Evolutionary conservation across 2,888 invertebrate genomes (phyloP).

Genomic region (Drosophila nr. perissopoda): DNA sequence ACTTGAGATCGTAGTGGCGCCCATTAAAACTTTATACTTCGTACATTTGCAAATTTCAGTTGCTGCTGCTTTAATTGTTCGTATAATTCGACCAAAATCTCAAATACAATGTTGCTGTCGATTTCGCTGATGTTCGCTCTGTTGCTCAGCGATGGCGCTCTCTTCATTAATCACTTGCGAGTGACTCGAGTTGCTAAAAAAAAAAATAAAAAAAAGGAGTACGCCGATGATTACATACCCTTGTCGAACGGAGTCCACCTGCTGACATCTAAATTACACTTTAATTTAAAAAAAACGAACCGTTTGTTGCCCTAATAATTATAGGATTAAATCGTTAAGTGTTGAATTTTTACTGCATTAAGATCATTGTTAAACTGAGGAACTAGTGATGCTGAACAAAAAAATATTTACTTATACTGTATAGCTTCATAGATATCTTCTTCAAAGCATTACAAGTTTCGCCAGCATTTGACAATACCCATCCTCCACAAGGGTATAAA

Average conservation of each 20-base stretch:
- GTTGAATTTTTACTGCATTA: not conserved
- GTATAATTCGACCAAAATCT: slow-evolving; percentile 54
- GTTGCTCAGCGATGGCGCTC: slow-evolving; percentile 14
- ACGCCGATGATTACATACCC: not conserved
- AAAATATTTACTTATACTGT: not conserved
- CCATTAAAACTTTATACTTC: slow-evolving; percentile 62
- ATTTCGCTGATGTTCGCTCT: not conserved
- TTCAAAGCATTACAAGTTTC: not conserved
- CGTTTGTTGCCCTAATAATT: not conserved
- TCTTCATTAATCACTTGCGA: slow-evolving; percentile 60
- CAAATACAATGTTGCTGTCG: slow-evolving; percentile 18
- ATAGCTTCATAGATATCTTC: not conserved
- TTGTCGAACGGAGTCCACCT: not conserved
- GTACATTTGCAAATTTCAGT: slow-evolving; percentile 44
- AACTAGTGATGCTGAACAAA: not conserved
- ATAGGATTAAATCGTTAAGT: not conserved
- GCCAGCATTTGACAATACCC: not conserved
- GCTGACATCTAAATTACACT: not conserved
- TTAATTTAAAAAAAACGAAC: not conserved
- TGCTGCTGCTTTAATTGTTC: slow-evolving; percentile 69
- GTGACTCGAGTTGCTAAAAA: slow-evolving; percentile 34
- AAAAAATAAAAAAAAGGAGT: slow-evolving; percentile 4
- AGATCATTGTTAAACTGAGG: not conserved
- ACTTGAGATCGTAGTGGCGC: slow-evolving; percentile 53
- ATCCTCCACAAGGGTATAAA: slow-evolving; percentile 6